Evolutionary conservation across 2,113 vertebrate genomes (phyloP), one percentile per base, ranked within the genome.

Genomic region (Mungos mungo): DNA sequence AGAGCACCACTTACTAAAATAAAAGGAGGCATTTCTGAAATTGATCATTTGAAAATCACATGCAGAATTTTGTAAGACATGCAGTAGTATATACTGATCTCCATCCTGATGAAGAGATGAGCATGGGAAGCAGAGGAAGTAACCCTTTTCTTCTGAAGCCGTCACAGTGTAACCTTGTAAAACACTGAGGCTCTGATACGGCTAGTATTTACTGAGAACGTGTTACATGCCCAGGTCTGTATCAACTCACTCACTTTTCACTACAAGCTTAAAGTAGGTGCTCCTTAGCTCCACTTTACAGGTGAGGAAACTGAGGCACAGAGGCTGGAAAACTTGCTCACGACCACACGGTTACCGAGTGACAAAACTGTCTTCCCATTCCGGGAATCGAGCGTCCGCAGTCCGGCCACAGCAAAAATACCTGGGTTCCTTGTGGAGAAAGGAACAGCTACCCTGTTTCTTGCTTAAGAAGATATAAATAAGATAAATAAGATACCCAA

Each of bases 341-440:
- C 11, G 15, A 3, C 50, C 13, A 14, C 27, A 33, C 15, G 12
- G 23, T 14, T 16, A 4, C 41, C 33, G 29, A 45, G 47, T 9
- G 4, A 35, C 60, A 83, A 21, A 38, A n/a, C 21, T 3, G 3
- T 16, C 16, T 8, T 52, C 25, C 31, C 3, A 1, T 29, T n/a
- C 38, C 38, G 47, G n/a, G 15, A 4, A 23, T 7, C 4, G 6
- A 18, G 77, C 1, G 41, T 18, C 23, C 27, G 5, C 27, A 7
- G 14, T 71, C 65, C 7, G 12, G 19, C 18, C 1, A 0, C 4
- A 4, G 13, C 29, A 74, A 80, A 31, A 11, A 23, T 0, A 14
- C 3, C 25, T 41, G 31, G 6, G 18, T 35, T 23, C 23, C 31
- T 47, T 11, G 33, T 1, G 1, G 23, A 3, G n/a, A n/a, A 13